phyloP scores from a whole-genome alignment of 37 sponge, comb jelly and placozoan species.

The Hormiphora californensis region DNA sequence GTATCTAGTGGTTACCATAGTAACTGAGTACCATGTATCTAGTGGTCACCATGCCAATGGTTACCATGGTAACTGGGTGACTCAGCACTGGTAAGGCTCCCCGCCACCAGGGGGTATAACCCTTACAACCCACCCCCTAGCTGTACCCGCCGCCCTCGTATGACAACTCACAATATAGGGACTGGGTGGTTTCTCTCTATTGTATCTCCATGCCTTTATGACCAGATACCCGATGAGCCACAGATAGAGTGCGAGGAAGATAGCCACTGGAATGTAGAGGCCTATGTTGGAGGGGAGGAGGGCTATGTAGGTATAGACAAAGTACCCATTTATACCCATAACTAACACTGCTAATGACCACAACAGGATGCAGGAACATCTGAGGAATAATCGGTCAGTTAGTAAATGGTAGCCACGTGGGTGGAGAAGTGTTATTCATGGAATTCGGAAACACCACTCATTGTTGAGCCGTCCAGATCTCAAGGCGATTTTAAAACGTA shows the following conservation, averaged over 20 bases:
- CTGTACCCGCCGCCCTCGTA: neutral
- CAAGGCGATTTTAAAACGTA: neutral
- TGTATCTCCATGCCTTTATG: neutral
- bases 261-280: neutral
- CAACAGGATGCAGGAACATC: slow-evolving; percentile 15
- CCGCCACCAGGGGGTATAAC: too few relatives aligned
- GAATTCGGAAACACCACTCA: too few relatives aligned
- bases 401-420: too few relatives aligned
- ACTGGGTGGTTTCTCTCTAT: neutral
- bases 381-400: neutral
- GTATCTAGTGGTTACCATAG: too few relatives aligned
- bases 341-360: slow-evolving; percentile 61
- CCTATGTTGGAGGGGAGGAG: neutral
- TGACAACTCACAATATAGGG: neutral
- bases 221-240: neutral
- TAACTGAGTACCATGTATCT: too few relatives aligned
- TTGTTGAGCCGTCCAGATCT: neutral
- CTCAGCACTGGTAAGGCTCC: too few relatives aligned
- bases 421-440: too few relatives aligned
- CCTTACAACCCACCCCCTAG: neutral
- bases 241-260: neutral
- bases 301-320: slow-evolving; percentile 46
- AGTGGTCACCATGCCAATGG: too few relatives aligned
- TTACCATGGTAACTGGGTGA: too few relatives aligned
- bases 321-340: slow-evolving; percentile 65